These are phyloP conservation scores for Todiramphus chloris DNA, from an alignment of 2,113 vertebrate species.

Conservation along the genomic window DNA sequence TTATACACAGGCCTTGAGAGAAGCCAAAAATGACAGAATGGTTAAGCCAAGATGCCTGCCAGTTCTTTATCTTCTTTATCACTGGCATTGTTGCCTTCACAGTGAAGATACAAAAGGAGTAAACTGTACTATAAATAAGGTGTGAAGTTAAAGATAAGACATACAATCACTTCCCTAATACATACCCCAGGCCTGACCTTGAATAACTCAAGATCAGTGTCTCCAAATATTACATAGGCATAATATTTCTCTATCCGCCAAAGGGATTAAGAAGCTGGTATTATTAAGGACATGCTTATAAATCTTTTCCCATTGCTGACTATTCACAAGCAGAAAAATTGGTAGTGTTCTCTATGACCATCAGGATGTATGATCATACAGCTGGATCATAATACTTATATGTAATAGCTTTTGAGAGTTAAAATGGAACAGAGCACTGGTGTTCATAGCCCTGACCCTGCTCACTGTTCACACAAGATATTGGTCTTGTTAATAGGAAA, in stretches of 20 bases:
- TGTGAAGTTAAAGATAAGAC: background rate
- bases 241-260: background rate
- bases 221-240: background rate
- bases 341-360: background rate
- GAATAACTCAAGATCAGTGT: background rate
- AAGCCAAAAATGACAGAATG: background rate
- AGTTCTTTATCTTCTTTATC: conserved; percentile 27
- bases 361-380: background rate
- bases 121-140: conserved; percentile 27
- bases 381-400: background rate
- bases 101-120: background rate
- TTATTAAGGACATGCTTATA: background rate
- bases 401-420: background rate
- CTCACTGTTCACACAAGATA: background rate
- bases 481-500: background rate
- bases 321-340: background rate
- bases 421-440: background rate
- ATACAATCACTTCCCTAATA: background rate
- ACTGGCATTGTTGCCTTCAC: background rate
- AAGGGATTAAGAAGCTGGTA: background rate
- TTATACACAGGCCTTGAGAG: background rate
- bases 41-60: background rate
- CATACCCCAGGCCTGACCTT: background rate
- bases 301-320: background rate
- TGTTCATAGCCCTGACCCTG: background rate